Base-by-base conservation (phyloP, 1,140 invertebrate species). In the Babylonia areolata region DNA sequence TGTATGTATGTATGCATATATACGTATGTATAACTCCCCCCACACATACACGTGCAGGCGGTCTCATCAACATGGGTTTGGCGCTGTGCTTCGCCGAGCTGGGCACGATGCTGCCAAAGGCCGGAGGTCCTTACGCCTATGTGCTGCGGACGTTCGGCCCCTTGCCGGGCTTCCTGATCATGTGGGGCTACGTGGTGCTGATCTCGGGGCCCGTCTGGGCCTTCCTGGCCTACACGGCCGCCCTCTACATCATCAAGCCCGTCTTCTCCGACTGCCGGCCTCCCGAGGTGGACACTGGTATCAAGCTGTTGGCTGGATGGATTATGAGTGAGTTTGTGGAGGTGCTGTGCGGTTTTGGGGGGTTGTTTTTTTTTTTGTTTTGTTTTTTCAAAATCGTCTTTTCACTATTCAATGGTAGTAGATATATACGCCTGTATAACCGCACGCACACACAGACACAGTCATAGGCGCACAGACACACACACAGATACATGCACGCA, bases 91-190 rank as follows among this genome's bases (percentile, higher is more conserved):
- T 99, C 94, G 98, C 98, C 0, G 99, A 99, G 96, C 95, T 99
- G 79, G 99, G 98, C 96, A 96, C 97, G 93, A 96, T 96, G 75
- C 98, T 99, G 89, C 97, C 97, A 2, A 97, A 98, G 92, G 98
- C 97, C 33, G 99, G 99, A 11, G 99, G 99, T 6, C 98, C 99
- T 95, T 99, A 99, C 94, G 97, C 98, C 0, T 99, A 99, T 92
- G 98, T 99, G 58, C 96, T 96, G 82, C 96, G 97, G 92, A 97
- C 97, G 0, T 99, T 95, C 97, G 99, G 42, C 0, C 96, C 97
- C 3, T 93, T 99, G 35, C 97, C 97, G 1, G 97, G 98, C 0
- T 99, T 99, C 94, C 95, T 99, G 0, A 99, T 98, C 90, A 95
- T 99, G 20, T 99, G 98, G 98, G 98, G 98, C 28, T 92, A 94